A percentile compares a stretch with the other conserved stretches of the same genome.
phyloP scores from a whole-genome alignment of 1,140 invertebrate genomes.

The Luehdorfia chinensis region DNA sequence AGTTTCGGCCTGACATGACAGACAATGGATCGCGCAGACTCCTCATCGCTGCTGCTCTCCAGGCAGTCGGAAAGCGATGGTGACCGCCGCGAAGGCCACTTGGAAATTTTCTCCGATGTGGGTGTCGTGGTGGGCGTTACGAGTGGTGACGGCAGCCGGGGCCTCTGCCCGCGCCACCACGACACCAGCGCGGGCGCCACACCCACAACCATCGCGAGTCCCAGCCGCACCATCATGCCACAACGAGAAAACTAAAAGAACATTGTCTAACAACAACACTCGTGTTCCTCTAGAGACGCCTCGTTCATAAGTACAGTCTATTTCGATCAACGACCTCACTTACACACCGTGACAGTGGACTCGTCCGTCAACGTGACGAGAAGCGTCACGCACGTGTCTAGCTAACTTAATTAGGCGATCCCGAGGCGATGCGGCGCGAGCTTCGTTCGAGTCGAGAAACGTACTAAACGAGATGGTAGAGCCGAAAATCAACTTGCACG shows the following conservation, averaged over 20 bases:
- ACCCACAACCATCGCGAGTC: slow-evolving; percentile 66
- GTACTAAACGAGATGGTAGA: no score
- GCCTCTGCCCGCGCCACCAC: slow-evolving; percentile 58
- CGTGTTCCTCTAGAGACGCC: no score
- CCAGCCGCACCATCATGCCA: slow-evolving; percentile 55
- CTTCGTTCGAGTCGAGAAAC: no score
- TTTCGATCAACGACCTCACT: no score
- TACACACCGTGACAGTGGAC: neutral
- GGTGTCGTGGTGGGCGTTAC: slow-evolving; percentile 33
- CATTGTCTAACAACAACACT: no score
- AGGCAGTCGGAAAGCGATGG: slow-evolving; percentile 66
- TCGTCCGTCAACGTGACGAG: neutral
- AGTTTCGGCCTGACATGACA: slow-evolving; percentile 66
- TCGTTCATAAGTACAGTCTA: no score
- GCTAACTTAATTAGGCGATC: no score
- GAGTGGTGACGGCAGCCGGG: slow-evolving; percentile 41
- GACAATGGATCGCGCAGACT: slow-evolving; percentile 64
- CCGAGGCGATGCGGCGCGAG: no score
- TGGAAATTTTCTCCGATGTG: slow-evolving; percentile 42
- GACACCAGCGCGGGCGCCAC: slow-evolving; percentile 67
- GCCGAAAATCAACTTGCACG: slow-evolving; percentile 23
- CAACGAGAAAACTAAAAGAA: neutral
- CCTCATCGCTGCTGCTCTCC: slow-evolving; percentile 65
- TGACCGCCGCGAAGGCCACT: slow-evolving; percentile 52
- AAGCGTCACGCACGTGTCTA: no score